A percentile compares a stretch with the other conserved stretches of the same genome.
Evolutionary conservation across 2,797 vertebrate species (phyloP).

Genomic region (Cryptoprocta ferox): DNA sequence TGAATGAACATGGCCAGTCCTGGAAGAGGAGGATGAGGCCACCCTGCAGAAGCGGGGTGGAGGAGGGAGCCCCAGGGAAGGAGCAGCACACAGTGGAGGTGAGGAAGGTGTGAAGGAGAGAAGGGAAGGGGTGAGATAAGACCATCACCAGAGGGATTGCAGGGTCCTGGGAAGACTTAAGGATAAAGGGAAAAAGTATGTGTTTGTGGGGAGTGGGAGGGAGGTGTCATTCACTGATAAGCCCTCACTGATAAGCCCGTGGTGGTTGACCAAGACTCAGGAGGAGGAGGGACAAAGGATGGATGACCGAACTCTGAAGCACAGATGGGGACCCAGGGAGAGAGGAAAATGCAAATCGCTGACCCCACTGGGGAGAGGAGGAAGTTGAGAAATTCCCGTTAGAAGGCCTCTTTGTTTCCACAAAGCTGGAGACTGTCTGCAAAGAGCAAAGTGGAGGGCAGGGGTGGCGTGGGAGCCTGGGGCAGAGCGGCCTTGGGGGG

Average conservation of each 20-base stretch:
- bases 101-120: not conserved
- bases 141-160: not conserved
- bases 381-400: not conserved
- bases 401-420: not conserved
- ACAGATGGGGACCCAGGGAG: not conserved
- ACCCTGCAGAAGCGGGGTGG: not conserved
- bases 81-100: not conserved
- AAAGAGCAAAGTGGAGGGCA: not conserved
- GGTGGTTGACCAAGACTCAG: not conserved
- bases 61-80: not conserved
- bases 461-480: not conserved
- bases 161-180: not conserved
- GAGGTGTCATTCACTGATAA: not conserved
- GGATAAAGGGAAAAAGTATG: not conserved
- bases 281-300: not conserved
- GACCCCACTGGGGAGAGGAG: not conserved
- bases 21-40: not conserved
- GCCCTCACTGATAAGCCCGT: not conserved
- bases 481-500: not conserved
- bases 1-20: not conserved
- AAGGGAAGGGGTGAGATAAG: not conserved
- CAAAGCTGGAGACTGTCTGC: fast-evolving
- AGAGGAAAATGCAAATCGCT: not conserved
- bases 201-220: not conserved
- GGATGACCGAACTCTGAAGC: not conserved